phyloP scores from a whole-genome alignment of 2,797 vertebrate species.

The Chelon labrosus region DNA sequence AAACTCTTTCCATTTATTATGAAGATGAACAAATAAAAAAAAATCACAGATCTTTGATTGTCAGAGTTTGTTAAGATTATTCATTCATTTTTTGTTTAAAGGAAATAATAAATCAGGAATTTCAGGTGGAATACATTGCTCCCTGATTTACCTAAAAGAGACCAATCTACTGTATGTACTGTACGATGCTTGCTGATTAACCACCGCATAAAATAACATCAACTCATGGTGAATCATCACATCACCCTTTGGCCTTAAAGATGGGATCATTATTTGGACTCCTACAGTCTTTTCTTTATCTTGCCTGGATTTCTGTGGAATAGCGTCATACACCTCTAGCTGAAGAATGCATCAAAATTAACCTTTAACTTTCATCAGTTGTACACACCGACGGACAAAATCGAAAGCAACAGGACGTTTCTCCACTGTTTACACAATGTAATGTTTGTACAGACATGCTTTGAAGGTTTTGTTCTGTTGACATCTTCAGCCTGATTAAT shows the following conservation, averaged over 20 bases:
- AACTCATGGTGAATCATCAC: neutral
- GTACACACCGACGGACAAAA: neutral
- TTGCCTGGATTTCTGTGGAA: neutral
- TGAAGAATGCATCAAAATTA: neutral
- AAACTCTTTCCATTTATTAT: too few relatives aligned
- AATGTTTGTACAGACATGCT: neutral
- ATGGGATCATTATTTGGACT: too few relatives aligned
- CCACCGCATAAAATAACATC: neutral
- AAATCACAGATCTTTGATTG: too few relatives aligned
- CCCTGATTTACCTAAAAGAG: neutral
- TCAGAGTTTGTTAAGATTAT: too few relatives aligned
- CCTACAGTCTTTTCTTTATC: neutral
- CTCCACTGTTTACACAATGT: neutral
- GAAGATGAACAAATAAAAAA: too few relatives aligned
- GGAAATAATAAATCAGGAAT: too few relatives aligned
- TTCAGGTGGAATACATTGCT: too few relatives aligned
- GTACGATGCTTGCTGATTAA: neutral
- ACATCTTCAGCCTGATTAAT: too few relatives aligned
- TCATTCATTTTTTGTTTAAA: too few relatives aligned
- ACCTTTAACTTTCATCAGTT: neutral
- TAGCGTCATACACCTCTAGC: neutral
- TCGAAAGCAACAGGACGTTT: conserved; percentile 3
- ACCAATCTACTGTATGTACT: neutral
- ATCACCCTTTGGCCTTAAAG: neutral
- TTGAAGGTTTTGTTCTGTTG: neutral